Base-by-base conservation (phyloP, 2,888 invertebrate species). In the Yponomeuta malinellus region DNA sequence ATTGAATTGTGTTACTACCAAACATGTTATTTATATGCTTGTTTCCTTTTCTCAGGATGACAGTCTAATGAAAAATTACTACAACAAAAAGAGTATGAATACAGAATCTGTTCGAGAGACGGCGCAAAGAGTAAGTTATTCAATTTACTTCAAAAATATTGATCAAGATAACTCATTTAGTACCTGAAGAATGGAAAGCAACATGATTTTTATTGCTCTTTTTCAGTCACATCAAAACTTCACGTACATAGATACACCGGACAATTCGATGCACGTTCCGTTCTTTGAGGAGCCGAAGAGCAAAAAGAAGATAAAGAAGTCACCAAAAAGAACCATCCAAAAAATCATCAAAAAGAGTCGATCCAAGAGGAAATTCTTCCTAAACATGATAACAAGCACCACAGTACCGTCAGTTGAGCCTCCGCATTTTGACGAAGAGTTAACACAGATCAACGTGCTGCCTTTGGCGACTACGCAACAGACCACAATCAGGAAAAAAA, bases 331-430 rank as follows among this genome's bases (percentile, higher is more conserved):
- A 64, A 90, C 86, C 2, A 82, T 89, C 59, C 91, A 91, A 76
- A 91, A 89, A 77, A 90, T 91, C 9, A 90, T 90, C 74, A 90
- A 86, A 74, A 88, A 86, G 74, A 85, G 83, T 6, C 82, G 73
- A 71, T 74, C 77, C 0, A 87, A 80, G n/a, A 84, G 78, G 71
- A 89, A 83, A 72, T 68, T 83, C 1, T 86, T 83, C 63, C 73
- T 82, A 3, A 67, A 67, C 5, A 43, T 15, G 43, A 37, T 52
- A 63, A 37, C 23, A 9, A 70, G 63, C 63, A 70, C 63, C 3
- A 43, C 63, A 2, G 63, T 12, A 5, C 31, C 52, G 9, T 15
- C n/a, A 29, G 8, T 63, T 9, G 12, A 31, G 43, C 9, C 70
- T 1, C 70, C 59, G 10, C n/a, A 23, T 15, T 37, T 63, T 2